These are phyloP conservation scores for Phataginus tricuspis DNA, from an alignment of 2,797 vertebrate genomes.

Conservation along the genomic window DNA sequence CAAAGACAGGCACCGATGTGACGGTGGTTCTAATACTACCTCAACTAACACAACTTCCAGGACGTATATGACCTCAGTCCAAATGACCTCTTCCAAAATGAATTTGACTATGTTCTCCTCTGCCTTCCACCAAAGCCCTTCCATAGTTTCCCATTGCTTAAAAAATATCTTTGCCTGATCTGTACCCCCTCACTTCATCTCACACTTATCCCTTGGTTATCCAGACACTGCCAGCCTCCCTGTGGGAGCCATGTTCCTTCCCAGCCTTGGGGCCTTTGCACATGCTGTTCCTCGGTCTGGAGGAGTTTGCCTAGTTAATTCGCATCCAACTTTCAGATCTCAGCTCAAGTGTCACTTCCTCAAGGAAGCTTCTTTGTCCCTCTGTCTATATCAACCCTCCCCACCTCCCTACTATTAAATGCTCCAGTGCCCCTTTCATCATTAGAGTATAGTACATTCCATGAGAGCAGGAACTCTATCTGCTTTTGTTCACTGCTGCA, in stretches of 20 bases:
- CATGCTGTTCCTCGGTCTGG: not conserved
- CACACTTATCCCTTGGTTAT: not conserved
- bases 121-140: not conserved
- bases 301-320: not conserved
- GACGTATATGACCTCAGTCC: not conserved
- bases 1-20: not conserved
- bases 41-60: not conserved
- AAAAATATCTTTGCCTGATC: not conserved
- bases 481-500: not conserved
- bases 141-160: not conserved
- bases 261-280: not conserved
- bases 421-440: not conserved
- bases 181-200: not conserved
- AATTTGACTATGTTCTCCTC: not conserved
- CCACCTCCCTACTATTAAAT: not conserved
- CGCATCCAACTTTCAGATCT: not conserved
- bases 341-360: not conserved
- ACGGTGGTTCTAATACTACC: not conserved
- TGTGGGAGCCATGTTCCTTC: not conserved
- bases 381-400: not conserved
- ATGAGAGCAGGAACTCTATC: not conserved
- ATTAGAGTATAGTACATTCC: not conserved
- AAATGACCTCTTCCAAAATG: not conserved
- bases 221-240: not conserved
- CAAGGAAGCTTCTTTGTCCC: constrained; percentile 1